Percentiles rank a stretch among this genome's conserved stretches.
Conservation (phyloP, 2,888 invertebrate species). For the Ethmia dodecea region DNA sequence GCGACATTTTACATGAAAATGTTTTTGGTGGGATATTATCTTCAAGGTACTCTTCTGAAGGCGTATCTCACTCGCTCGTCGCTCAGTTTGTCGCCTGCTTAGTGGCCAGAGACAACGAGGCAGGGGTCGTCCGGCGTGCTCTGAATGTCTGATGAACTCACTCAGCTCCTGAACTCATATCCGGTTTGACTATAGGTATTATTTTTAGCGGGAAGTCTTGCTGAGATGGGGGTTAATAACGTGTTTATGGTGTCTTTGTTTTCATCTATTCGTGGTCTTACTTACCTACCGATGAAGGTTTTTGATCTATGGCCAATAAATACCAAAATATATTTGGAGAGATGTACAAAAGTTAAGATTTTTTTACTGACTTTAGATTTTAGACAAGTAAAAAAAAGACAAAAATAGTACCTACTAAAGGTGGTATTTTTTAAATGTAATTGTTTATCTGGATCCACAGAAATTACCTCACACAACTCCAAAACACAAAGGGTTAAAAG, state of each 20-base stretch:
- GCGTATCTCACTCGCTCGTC: background rate
- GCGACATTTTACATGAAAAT: too few relatives aligned
- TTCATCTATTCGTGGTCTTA: constrained; percentile 20
- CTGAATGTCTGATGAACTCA: constrained; percentile 39
- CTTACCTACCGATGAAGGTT: too few relatives aligned
- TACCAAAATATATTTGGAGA: too few relatives aligned
- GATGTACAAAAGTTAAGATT: too few relatives aligned
- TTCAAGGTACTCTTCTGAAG: too few relatives aligned
- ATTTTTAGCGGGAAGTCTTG: constrained; percentile 29
- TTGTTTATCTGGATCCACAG: constrained; percentile 8
- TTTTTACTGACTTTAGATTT: too few relatives aligned
- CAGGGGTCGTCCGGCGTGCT: constrained; percentile 36
- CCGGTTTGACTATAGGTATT: constrained; percentile 31
- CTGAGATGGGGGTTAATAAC: constrained; percentile 28
- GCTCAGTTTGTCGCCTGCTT: background rate
- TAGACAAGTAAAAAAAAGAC: too few relatives aligned
- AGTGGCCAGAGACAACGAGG: constrained; percentile 7
- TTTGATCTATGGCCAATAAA: too few relatives aligned
- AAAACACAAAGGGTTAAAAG: constrained; percentile 27
- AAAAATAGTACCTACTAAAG: too few relatives aligned
- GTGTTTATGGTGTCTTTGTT: constrained; percentile 29
- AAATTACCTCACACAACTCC: constrained; percentile 11
- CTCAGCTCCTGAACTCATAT: constrained; percentile 44
- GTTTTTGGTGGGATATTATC: too few relatives aligned
- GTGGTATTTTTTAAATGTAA: constrained; percentile 1